These are phyloP conservation scores for Lithobius niger DNA, from an alignment of 1,140 invertebrate species.

Conservation along the genomic window DNA sequence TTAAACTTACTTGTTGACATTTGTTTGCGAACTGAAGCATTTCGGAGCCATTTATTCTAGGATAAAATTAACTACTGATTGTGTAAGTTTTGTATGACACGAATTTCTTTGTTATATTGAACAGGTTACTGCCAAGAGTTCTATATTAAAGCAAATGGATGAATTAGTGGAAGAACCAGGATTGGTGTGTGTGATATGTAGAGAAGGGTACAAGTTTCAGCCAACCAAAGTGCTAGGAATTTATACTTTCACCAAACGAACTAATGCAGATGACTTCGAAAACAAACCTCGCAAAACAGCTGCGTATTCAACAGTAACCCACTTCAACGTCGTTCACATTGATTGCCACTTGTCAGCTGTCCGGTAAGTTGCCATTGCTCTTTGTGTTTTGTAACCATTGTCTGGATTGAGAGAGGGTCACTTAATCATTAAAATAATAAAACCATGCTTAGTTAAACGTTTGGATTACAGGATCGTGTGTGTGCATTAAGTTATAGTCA, in stretches of 20 bases:
- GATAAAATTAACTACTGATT: too few relatives aligned
- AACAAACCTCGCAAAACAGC: conserved; percentile 47
- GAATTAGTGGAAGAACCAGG: conserved; percentile 62
- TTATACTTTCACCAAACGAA: conserved; percentile 93
- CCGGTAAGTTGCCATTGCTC: conserved; percentile 37
- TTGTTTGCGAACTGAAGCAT: too few relatives aligned
- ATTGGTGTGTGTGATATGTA: conserved; percentile 93
- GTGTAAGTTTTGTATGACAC: neutral
- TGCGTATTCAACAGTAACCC: conserved; percentile 82
- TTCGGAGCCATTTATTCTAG: too few relatives aligned
- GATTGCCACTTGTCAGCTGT: conserved; percentile 97
- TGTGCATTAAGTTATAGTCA: too few relatives aligned
- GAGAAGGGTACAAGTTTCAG: conserved; percentile 93
- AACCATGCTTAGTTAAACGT: too few relatives aligned
- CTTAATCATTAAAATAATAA: too few relatives aligned
- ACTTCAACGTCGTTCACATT: conserved; percentile 96
- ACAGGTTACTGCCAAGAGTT: conserved; percentile 40
- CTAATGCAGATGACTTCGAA: conserved; percentile 88
- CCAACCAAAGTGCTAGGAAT: conserved; percentile 83
- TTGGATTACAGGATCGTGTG: too few relatives aligned
- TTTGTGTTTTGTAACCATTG: too few relatives aligned
- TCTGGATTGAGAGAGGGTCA: too few relatives aligned
- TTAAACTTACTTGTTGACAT: too few relatives aligned
- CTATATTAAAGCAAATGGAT: conserved; percentile 37
- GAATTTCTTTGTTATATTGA: neutral